Conservation (phyloP, 2,113 vertebrate species). For the Cynocephalus volans region DNA sequence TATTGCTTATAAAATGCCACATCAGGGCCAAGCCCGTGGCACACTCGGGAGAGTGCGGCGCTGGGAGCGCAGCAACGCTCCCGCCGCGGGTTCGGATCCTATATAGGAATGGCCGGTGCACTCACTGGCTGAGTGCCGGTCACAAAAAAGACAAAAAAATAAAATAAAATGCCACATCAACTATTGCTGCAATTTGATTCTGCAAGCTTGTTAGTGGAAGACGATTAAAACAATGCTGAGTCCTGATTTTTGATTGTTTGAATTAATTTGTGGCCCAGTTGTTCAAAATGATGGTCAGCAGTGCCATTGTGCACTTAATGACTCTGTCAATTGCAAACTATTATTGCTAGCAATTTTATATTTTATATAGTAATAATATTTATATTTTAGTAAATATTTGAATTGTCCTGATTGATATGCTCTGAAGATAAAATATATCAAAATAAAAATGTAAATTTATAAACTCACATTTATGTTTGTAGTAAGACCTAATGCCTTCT, state of each 20-base stretch:
- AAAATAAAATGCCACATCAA: background rate
- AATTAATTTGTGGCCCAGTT: background rate
- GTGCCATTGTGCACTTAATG: background rate
- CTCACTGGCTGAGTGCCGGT: no score
- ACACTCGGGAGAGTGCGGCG: no score
- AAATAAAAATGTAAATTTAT: background rate
- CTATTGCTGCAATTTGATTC: background rate
- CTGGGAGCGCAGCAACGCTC: no score
- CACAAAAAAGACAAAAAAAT: no score
- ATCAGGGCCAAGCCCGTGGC: no score
- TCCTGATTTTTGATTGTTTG: background rate
- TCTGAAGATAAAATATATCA: background rate
- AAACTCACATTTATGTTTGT: background rate
- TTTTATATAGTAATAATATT: slow-evolving; percentile 35
- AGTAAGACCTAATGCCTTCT: background rate
- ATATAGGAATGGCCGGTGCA: no score
- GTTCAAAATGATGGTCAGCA: background rate
- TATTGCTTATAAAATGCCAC: background rate
- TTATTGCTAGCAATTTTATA: background rate
- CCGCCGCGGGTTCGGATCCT: no score
- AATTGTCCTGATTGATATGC: background rate
- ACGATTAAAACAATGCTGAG: background rate
- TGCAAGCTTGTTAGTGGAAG: background rate
- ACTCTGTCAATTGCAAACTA: background rate
- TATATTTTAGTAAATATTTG: background rate